Evolutionary conservation across 1,140 invertebrate species (phyloP), one percentile per base, ranked within the genome.

Genomic region (Zophobas atratus): DNA sequence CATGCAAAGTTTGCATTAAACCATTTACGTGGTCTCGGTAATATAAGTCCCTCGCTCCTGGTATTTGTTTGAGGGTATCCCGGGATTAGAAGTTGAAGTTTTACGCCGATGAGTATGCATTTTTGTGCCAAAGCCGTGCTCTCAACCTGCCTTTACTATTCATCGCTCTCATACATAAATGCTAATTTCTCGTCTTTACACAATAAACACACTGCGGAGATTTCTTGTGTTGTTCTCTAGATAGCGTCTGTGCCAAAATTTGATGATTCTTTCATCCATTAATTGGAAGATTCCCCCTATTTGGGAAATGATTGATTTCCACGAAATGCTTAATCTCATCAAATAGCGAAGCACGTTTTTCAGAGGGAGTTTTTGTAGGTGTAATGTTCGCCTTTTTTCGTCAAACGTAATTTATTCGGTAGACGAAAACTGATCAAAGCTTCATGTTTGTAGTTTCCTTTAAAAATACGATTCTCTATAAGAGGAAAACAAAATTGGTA

Each of bases 381-480:
- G 38, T 51, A 53, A 55, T 38, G 35, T 73, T 51, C 5, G 33
- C 6, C 33, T 73, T 73, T 51, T 56, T 41, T 48, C 36, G 6
- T 39, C 48, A 73, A 39, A 56, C 35, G 71, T 56, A 73, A 73
- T 73, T 41, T 73, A 73, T 73, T 73, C 71, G 53, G 53, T 73
- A 73, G 57, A 76, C 67, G 57, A 76, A 51, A 70, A 76, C 75
- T 49, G 46, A 76, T 76, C 67, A 55, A 76, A 76, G 63, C 75
- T 70, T 67, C 38, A 43, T 67, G 75, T 70, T 76, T 70, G 49
- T 63, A 76, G 67, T 76, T 76, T 76, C 49, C 67, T 76, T 76
- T 63, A 53, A 51, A 53, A 33, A 51, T 43, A 70, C 67, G 48
- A 51, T 70, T 70, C 67, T 70, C 43, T 41, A 63, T 48, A 63